Evolutionary conservation across 2,113 vertebrate species (phyloP).

Genomic region (Serilophus lunatus): DNA sequence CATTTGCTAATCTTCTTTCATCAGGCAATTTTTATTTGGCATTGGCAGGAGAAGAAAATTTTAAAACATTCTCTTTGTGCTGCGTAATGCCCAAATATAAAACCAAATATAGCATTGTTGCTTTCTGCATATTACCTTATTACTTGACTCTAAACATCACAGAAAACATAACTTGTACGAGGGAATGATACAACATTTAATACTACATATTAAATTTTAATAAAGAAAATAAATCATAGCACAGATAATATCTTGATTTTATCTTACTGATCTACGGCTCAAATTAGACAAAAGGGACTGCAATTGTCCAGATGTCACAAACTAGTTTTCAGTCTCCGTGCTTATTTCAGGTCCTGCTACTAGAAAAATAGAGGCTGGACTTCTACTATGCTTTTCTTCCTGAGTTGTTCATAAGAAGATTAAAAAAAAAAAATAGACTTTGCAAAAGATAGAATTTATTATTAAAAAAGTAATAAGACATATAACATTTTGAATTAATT

Average conservation of each 20-base stretch:
- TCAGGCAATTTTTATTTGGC: constrained; percentile 54
- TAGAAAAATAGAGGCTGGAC: background rate
- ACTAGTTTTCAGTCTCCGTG: background rate
- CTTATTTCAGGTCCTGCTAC: constrained; percentile 8
- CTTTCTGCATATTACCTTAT: background rate
- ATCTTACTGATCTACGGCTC: background rate
- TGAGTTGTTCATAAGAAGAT: background rate
- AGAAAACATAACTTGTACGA: background rate
- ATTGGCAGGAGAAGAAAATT: constrained; percentile 8
- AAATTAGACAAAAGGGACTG: background rate
- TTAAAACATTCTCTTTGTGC: constrained; percentile 22
- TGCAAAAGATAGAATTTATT: background rate
- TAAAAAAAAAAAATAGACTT: background rate
- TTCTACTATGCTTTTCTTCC: background rate
- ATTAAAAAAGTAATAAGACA: background rate
- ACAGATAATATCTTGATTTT: background rate
- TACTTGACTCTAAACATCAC: background rate
- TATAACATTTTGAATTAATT: background rate
- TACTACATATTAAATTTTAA: no score
- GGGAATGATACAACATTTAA: background rate
- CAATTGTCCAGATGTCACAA: background rate
- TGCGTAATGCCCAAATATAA: background rate
- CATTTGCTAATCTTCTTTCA: constrained; percentile 65
- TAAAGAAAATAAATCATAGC: background rate
- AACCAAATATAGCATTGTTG: background rate